Conservation (phyloP, 1,140 invertebrate genomes). For the Aphelenchoides fujianensis region DNA sequence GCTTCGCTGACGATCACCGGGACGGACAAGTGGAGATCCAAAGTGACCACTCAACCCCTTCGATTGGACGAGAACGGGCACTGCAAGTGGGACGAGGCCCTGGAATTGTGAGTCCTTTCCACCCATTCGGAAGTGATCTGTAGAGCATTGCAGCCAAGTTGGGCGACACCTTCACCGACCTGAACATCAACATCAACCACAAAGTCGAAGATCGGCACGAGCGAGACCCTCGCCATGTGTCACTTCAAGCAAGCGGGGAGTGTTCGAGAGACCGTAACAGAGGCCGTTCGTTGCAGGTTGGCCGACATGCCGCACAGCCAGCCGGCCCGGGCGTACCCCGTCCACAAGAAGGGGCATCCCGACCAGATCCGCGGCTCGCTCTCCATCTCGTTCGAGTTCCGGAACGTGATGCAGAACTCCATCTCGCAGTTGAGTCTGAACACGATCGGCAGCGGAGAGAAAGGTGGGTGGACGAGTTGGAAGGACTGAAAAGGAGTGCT, state of each 20-base stretch:
- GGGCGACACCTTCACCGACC: conserved; percentile 37
- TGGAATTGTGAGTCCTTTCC: conserved; percentile 54
- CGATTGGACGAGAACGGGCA: conserved; percentile 14
- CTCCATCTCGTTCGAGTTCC: conserved; percentile 29
- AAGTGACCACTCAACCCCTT: conserved; percentile 40
- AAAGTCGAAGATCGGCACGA: conserved; percentile 39
- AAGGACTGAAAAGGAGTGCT: neutral
- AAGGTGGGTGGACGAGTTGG: conserved; percentile 8
- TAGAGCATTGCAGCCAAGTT: conserved; percentile 40
- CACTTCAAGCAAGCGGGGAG: conserved; percentile 28
- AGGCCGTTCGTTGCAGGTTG: too few species aligned
- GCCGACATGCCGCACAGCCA: conserved; percentile 32
- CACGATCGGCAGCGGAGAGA: conserved; percentile 41
- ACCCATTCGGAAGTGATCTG: neutral
- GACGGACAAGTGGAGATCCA: conserved; percentile 43
- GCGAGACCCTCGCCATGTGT: conserved; percentile 35
- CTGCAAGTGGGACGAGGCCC: conserved; percentile 44
- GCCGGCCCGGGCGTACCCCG: conserved; percentile 25
- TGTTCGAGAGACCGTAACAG: too few species aligned
- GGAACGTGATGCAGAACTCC: conserved; percentile 29
- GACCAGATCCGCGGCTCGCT: conserved; percentile 7
- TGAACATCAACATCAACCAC: conserved; percentile 41
- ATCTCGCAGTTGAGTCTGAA: conserved; percentile 42
- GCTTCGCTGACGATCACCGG: conserved; percentile 35
- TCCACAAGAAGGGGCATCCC: conserved; percentile 26